These are phyloP conservation scores for Diploscapter pachys DNA, from an alignment of 1,140 invertebrate genomes.

Conservation along the genomic window DNA sequence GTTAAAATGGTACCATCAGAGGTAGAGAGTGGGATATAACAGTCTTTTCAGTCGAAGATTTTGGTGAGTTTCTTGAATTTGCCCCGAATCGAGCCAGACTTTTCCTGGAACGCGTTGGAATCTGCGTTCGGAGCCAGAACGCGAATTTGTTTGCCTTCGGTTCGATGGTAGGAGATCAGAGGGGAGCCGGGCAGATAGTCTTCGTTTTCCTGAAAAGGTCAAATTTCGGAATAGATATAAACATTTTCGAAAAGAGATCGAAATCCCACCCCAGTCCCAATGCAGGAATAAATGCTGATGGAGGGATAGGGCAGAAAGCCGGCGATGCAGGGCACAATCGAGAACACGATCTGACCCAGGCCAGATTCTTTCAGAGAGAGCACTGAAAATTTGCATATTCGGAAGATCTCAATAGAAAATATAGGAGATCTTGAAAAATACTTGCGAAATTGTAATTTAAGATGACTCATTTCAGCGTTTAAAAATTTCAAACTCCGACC, in stretches of 20 bases:
- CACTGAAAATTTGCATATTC: background rate
- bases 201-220: slow-evolving; percentile 20
- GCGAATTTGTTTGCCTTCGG: slow-evolving; percentile 50
- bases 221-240: background rate
- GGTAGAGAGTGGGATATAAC: background rate
- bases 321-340: slow-evolving; percentile 47
- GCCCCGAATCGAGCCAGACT: no score
- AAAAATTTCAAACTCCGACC: background rate
- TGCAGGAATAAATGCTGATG: slow-evolving; percentile 44
- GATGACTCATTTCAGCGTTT: no score
- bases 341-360: slow-evolving; percentile 48
- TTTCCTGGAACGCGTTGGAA: no score
- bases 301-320: slow-evolving; percentile 54
- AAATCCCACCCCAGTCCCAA: background rate
- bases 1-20: background rate
- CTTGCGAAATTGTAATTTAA: no score
- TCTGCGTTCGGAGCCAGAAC: slow-evolving; percentile 39
- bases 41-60: slow-evolving; percentile 43
- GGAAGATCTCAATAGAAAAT: no score
- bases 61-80: slow-evolving; percentile 32
- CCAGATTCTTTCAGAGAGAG: slow-evolving; percentile 49
- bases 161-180: slow-evolving; percentile 46
- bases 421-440: no score
- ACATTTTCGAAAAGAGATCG: background rate
- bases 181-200: slow-evolving; percentile 19